Percentiles rank a stretch among this genome's conserved stretches.
phyloP scores from a whole-genome alignment of 2,888 invertebrate genomes.

The Epistrophe eligans region DNA sequence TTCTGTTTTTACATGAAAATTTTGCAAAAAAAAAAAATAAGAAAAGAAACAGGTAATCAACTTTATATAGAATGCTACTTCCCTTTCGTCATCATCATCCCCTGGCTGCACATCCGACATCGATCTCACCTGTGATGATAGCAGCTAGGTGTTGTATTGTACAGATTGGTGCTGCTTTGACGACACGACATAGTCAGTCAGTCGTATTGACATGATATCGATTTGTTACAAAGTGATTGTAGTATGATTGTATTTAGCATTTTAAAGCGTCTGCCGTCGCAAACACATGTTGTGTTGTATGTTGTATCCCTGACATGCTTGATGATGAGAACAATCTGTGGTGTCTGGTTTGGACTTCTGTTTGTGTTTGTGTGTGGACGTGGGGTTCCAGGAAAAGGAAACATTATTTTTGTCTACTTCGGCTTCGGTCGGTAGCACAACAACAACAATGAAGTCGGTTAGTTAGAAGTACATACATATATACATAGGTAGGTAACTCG shows the following conservation, averaged over 20 bases:
- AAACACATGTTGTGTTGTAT: not conserved
- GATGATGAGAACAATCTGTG: slow-evolving; percentile 27
- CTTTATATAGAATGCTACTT: slow-evolving; percentile 38
- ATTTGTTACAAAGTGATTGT: slow-evolving; percentile 31
- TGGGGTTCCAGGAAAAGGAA: not conserved
- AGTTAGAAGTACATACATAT: no score
- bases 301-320: not conserved
- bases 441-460: not conserved
- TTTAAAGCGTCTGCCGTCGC: not conserved
- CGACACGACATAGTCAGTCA: not conserved
- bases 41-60: slow-evolving; percentile 50
- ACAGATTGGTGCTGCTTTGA: not conserved
- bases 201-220: slow-evolving; percentile 21
- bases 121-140: slow-evolving; percentile 15
- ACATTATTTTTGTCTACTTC: not conserved
- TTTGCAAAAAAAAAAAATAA: slow-evolving; percentile 37
- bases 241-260: slow-evolving; percentile 14
- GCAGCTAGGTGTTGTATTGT: not conserved
- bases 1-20: slow-evolving; percentile 45
- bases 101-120: not conserved
- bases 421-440: not conserved
- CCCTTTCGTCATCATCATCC: slow-evolving; percentile 6
- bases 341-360: not conserved
- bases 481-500: not conserved
- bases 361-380: not conserved